A percentile compares a stretch with the other conserved stretches of the same genome.
Evolutionary conservation across 2,797 vertebrate species (phyloP).

Genomic region (Selene dorsalis): DNA sequence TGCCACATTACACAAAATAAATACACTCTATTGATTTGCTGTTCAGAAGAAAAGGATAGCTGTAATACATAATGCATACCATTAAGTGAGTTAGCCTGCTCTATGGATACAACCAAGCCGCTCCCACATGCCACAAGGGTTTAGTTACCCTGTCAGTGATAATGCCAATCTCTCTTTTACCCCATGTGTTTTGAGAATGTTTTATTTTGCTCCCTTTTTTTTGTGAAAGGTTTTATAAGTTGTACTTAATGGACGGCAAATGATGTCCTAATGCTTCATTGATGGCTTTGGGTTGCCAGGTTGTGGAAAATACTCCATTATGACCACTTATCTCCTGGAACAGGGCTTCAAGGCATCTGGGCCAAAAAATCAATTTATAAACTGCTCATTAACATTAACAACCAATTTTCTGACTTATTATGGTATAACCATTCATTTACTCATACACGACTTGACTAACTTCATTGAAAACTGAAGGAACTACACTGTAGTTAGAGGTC

Average conservation of each 20-base stretch:
- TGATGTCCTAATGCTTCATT: neutral
- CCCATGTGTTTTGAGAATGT: neutral
- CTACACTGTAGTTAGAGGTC: no score
- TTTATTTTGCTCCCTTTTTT: no score
- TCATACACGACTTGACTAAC: no score
- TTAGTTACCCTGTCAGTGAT: neutral
- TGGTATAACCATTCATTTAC: neutral
- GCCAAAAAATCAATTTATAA: no score
- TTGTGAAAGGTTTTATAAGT: neutral
- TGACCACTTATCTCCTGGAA: neutral
- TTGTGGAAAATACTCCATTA: neutral
- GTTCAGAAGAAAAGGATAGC: conserved; percentile 40
- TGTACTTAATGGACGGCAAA: neutral
- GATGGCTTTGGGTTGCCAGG: neutral
- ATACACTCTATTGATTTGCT: conserved; percentile 64
- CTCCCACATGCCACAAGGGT: neutral
- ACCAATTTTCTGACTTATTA: no score
- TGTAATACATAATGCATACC: conserved; percentile 38
- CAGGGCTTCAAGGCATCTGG: neutral
- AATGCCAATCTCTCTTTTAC: neutral
- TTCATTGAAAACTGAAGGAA: neutral
- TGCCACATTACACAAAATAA: conserved; percentile 59
- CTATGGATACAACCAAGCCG: conserved; percentile 3
- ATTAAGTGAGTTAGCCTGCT: conserved; percentile 13
- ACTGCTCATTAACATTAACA: no score